These are phyloP conservation scores for Gallinago solitaria DNA, from an alignment of 2,797 vertebrate species.

Conservation along the genomic window DNA sequence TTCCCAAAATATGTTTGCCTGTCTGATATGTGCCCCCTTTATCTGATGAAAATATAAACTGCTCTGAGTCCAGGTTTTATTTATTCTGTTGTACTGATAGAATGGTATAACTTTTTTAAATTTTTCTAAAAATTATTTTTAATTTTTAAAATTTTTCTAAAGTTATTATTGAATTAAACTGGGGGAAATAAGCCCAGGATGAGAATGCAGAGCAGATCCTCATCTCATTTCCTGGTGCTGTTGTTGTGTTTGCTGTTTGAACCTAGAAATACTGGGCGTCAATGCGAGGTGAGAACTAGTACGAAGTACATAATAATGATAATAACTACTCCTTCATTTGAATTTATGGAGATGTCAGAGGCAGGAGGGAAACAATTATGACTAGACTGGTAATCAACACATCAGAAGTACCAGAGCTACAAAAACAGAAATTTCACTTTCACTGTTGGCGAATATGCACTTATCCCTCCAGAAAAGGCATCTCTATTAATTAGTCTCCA, in stretches of 20 bases:
- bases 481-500: neutral
- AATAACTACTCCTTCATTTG: neutral
- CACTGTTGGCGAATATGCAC: neutral
- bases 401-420: neutral
- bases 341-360: neutral
- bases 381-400: neutral
- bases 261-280: neutral
- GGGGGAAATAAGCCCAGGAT: neutral
- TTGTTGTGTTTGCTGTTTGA: neutral
- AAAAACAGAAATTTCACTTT: neutral
- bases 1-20: neutral
- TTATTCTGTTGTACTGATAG: neutral
- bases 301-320: neutral
- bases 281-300: neutral
- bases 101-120: neutral
- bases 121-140: neutral
- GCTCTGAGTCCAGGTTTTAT: neutral
- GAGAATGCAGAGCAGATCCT: neutral
- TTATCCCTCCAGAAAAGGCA: neutral
- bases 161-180: neutral
- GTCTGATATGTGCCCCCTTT: neutral
- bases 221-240: neutral
- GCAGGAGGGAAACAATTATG: neutral
- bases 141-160: neutral
- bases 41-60: neutral